Percentiles rank a stretch among this genome's conserved stretches.
Evolutionary conservation across 2,113 vertebrate species (phyloP).

Genomic region (Cyrtonyx montezumae): DNA sequence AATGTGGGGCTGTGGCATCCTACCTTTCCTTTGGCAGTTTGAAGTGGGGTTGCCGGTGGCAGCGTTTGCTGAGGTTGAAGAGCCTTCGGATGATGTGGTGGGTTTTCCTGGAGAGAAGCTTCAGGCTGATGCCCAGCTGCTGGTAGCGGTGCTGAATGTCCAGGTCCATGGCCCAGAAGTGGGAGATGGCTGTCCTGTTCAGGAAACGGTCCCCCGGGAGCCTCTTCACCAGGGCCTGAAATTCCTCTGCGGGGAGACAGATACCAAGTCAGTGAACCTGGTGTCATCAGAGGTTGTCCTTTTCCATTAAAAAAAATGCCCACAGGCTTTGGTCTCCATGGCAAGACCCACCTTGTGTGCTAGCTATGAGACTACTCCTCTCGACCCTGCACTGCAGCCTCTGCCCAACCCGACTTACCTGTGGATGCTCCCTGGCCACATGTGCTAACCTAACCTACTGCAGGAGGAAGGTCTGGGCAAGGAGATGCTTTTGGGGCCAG

Average conservation of each 20-base stretch:
- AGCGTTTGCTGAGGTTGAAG: conserved; percentile 95
- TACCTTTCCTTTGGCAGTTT: conserved; percentile 93
- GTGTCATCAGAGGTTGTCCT: background rate
- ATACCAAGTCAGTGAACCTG: fast-evolving
- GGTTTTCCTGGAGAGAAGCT: conserved; percentile 86
- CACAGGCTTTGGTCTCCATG: fast-evolving
- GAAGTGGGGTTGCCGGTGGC: conserved; percentile 90
- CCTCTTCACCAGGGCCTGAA: conserved; percentile 90
- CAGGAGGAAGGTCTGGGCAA: background rate
- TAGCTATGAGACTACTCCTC: background rate
- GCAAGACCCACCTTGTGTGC: background rate
- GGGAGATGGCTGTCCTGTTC: conserved; percentile 89
- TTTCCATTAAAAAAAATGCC: background rate
- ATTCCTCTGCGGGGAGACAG: conserved; percentile 84
- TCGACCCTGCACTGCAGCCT: background rate
- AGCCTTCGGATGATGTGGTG: conserved; percentile 90
- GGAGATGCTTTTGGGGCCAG: background rate
- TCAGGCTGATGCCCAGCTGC: conserved; percentile 86
- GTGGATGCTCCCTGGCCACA: background rate
- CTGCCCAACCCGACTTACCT: background rate
- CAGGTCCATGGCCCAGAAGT: conserved; percentile 89
- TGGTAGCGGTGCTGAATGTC: conserved; percentile 89
- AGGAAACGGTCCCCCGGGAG: conserved; percentile 90
- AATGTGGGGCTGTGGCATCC: background rate
- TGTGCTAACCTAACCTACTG: background rate